Evolutionary conservation across 2,797 vertebrate genomes (phyloP), one percentile per base, ranked within the genome.

Genomic region (Falco cherrug): DNA sequence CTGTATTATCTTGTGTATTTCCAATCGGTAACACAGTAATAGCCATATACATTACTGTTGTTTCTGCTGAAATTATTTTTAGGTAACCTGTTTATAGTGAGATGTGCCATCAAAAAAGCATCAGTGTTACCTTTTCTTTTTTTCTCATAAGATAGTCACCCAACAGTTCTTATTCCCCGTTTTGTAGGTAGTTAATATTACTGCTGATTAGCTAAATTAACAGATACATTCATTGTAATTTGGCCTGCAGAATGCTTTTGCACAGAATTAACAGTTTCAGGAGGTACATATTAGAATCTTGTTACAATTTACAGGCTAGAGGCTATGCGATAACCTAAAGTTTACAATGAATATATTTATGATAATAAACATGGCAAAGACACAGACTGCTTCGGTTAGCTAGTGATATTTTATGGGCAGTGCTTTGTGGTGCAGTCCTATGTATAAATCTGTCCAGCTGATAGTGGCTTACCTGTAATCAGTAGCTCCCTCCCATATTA

Each of bases 121-220:
- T 86, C 59, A 77, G 56, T 37, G 15, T 57, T 87, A 29, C n/a
- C 5, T 13, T 25, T 48, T 50, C 80, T 64, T 48, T 82, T 79
- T 87, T 59, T 5, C 50, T 85, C 5, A 3, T 61, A 70, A 84
- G 61, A 21, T 64, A 89, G 56, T 80, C 63, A 86, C 31, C 24
- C 45, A 78, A 24, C 18, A 56, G 53, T 83, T 79, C 81, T 68
- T 90, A 85, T 53, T 87, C 67, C 37, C 53, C 59, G 4, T 51
- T 77, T n/a, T 91, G 8, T 51, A 68, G 43, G 63, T 89, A 73
- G n/a, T 95, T 97, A 89, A 83, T 92, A 50, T 69, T 90, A 82
- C 54, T 94, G 54, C 75, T 82, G 91, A 97, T 96, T 85, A 94
- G 53, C 82, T 97, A 84, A 84, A 87, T 94, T 57, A 94, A 59